These are phyloP conservation scores for Sebastes matsubarae DNA, from an alignment of 2,797 vertebrate genomes.

Conservation along the genomic window DNA sequence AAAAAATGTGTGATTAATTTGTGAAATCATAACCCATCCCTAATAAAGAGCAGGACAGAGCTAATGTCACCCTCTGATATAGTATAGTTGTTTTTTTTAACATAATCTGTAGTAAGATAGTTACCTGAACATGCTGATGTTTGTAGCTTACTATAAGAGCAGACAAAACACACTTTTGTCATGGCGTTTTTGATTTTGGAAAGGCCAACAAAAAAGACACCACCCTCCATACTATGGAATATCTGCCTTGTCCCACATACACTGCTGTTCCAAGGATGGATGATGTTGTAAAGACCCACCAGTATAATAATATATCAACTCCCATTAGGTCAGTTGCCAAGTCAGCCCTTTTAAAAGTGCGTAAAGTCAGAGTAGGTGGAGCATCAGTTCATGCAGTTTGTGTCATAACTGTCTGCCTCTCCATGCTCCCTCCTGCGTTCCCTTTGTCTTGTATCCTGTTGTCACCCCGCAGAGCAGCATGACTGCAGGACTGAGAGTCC, in stretches of 20 bases:
- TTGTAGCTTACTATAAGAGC: not conserved
- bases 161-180: not conserved
- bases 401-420: not conserved
- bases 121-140: not conserved
- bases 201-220: not conserved
- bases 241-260: too few relatives aligned
- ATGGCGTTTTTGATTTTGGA: not conserved
- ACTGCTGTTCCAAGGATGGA: not conserved
- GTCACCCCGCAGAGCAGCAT: slow-evolving; percentile 9
- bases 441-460: slow-evolving; percentile 16
- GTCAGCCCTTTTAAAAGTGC: not conserved
- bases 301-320: not conserved
- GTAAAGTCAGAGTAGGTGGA: not conserved
- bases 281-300: not conserved
- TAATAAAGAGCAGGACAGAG: not conserved
- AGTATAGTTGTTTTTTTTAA: not conserved
- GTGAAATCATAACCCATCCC: not conserved
- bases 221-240: not conserved
- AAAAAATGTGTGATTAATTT: too few relatives aligned
- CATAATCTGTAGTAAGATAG: not conserved
- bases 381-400: not conserved
- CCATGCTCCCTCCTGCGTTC: not conserved
- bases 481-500: slow-evolving; percentile 20
- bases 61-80: not conserved
- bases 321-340: not conserved